phyloP scores from a whole-genome alignment of 2,888 invertebrate genomes.

The Apomyelois bistriatella region DNA sequence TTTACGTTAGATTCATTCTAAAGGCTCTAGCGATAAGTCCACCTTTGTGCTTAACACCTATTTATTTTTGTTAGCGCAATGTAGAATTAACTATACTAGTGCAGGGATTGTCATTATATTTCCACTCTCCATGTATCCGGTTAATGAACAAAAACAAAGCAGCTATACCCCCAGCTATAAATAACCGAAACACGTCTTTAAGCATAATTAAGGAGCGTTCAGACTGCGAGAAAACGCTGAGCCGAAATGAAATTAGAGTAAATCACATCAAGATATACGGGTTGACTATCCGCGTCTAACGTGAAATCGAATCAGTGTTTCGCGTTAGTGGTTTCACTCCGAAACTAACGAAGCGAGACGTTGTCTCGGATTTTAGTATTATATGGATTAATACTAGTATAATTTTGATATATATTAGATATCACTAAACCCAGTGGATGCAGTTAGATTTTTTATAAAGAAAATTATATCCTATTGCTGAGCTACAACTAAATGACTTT shows the following conservation, averaged over 20 bases:
- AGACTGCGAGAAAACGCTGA: slow-evolving; percentile 56
- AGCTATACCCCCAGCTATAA: slow-evolving; percentile 18
- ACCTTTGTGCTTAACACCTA: no score
- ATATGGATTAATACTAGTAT: not conserved
- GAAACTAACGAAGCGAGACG: slow-evolving; percentile 48
- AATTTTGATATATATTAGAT: not conserved
- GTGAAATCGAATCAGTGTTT: slow-evolving; percentile 70
- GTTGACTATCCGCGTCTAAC: slow-evolving; percentile 51
- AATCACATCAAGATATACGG: slow-evolving; percentile 77
- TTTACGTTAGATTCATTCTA: no score
- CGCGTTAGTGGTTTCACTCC: slow-evolving; percentile 61
- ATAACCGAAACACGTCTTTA: slow-evolving; percentile 39
- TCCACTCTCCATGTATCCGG: not conserved
- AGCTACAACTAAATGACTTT: no score
- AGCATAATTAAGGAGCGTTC: slow-evolving; percentile 67
- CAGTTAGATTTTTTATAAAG: no score
- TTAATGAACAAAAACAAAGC: slow-evolving; percentile 8
- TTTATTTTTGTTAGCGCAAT: no score
- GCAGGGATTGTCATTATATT: no score
- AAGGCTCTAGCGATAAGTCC: no score
- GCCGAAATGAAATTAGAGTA: slow-evolving; percentile 73
- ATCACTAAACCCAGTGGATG: not conserved
- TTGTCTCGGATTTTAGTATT: slow-evolving; percentile 6
- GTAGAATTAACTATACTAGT: no score
- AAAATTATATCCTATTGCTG: no score